These are phyloP conservation scores for Drosophila subobscura DNA, from an alignment of 1,140 invertebrate genomes.

Conservation along the genomic window DNA sequence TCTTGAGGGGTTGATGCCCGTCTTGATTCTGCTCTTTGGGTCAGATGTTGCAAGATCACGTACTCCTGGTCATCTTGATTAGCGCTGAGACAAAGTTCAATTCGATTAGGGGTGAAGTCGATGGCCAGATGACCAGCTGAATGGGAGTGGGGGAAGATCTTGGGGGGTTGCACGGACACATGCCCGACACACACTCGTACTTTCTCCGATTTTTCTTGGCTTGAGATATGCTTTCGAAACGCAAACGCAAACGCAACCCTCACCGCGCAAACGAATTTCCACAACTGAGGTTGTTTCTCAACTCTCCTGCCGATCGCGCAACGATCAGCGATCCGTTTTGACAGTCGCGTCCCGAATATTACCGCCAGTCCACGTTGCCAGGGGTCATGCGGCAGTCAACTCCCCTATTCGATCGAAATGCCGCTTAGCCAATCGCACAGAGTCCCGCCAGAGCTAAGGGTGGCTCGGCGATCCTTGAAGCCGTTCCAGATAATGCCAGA, in stretches of 20 bases:
- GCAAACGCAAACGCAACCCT: slow-evolving; percentile 2
- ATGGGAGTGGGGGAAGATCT: not conserved
- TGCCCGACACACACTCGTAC: no score
- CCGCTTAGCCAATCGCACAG: slow-evolving; percentile 43
- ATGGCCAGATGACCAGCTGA: not conserved
- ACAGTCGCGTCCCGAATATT: slow-evolving; percentile 61
- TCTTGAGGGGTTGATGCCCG: slow-evolving; percentile 36
- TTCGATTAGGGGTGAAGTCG: slow-evolving; percentile 37
- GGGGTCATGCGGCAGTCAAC: slow-evolving; percentile 50
- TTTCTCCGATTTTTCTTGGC: no score
- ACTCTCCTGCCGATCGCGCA: not conserved
- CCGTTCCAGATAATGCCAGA: not conserved
- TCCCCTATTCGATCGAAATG: slow-evolving; percentile 68
- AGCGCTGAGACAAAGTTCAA: slow-evolving; percentile 54
- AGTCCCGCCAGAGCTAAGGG: slow-evolving; percentile 20
- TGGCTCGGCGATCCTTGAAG: slow-evolving; percentile 41
- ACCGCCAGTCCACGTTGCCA: not conserved
- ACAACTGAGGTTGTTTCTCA: slow-evolving; percentile 34
- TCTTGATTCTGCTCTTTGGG: slow-evolving; percentile 25
- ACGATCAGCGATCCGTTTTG: not conserved
- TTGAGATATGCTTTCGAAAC: not conserved
- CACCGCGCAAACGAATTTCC: slow-evolving; percentile 20
- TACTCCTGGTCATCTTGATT: slow-evolving; percentile 50
- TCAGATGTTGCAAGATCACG: slow-evolving; percentile 4
- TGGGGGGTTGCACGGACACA: not conserved